A percentile compares a stretch with the other conserved stretches of the same genome.
These are phyloP conservation scores for Pituophis catenifer DNA, from an alignment of 2,113 vertebrate species.

Conservation along the genomic window DNA sequence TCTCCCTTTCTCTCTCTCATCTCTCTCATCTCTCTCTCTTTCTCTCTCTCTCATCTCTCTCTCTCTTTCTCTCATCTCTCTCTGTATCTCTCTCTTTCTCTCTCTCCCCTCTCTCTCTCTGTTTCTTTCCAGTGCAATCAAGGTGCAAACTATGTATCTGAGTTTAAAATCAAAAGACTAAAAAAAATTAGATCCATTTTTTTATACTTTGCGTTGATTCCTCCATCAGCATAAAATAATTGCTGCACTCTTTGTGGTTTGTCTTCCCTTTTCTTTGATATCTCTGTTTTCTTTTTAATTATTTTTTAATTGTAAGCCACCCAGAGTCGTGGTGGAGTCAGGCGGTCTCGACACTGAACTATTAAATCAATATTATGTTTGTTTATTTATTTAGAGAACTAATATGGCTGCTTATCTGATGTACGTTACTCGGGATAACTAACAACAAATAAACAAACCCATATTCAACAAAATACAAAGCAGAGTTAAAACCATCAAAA, in stretches of 20 bases:
- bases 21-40: no score
- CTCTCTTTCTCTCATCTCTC: no score
- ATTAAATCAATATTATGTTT: background rate
- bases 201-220: background rate
- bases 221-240: conserved; percentile 7
- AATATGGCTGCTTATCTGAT: background rate
- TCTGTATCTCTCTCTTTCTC: background rate
- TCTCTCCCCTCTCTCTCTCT: background rate
- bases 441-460: background rate
- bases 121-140: background rate
- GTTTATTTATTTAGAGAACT: background rate
- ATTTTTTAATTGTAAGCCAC: background rate
- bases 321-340: background rate
- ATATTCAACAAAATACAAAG: background rate
- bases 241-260: background rate
- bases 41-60: no score
- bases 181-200: background rate
- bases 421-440: background rate
- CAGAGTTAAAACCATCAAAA: background rate
- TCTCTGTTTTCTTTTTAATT: background rate
- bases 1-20: background rate
- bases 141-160: background rate
- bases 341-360: background rate
- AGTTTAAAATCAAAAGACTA: background rate
- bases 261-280: background rate